These are phyloP conservation scores for Operophtera brumata DNA, from an alignment of 2,888 invertebrate genomes.

Conservation along the genomic window DNA sequence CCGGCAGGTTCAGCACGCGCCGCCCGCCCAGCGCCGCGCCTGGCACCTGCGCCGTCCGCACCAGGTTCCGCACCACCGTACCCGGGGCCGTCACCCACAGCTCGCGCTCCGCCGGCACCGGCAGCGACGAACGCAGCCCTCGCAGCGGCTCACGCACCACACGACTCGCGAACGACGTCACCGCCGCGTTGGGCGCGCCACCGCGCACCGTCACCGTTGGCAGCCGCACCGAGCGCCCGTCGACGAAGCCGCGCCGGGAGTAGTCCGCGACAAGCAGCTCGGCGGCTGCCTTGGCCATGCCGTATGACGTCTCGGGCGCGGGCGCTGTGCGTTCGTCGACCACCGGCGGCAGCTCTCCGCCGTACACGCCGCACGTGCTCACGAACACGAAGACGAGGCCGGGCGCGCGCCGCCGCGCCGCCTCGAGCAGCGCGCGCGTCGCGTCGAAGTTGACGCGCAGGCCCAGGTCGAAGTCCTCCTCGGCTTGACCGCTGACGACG, in stretches of 20 bases:
- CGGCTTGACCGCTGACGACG: constrained; percentile 67
- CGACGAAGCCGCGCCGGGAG: constrained; percentile 60
- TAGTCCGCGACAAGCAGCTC: constrained; percentile 67
- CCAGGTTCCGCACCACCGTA: constrained; percentile 54
- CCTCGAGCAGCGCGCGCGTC: constrained; percentile 60
- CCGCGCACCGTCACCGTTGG: constrained; percentile 68
- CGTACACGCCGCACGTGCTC: constrained; percentile 62
- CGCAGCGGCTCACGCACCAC: constrained; percentile 65
- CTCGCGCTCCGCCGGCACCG: constrained; percentile 51
- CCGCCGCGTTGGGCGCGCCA: constrained; percentile 61
- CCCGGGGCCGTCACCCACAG: constrained; percentile 63
- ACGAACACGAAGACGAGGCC: constrained; percentile 54
- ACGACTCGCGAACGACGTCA: constrained; percentile 70
- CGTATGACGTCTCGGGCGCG: constrained; percentile 65
- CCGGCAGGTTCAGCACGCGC: constrained; percentile 61
- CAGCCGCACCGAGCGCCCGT: constrained; percentile 58
- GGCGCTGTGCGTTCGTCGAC: constrained; percentile 55
- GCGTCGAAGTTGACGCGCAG: constrained; percentile 63
- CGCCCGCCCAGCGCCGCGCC: constrained; percentile 44
- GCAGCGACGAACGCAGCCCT: constrained; percentile 48
- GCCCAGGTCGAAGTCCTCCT: constrained; percentile 64
- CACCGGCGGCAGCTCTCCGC: constrained; percentile 51
- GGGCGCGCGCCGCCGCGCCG: constrained; percentile 46
- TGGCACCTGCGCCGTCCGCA: constrained; percentile 51
- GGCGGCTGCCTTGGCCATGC: constrained; percentile 63